These are phyloP conservation scores for Aphis craccivora DNA, from an alignment of 1,140 invertebrate species.

Conservation along the genomic window DNA sequence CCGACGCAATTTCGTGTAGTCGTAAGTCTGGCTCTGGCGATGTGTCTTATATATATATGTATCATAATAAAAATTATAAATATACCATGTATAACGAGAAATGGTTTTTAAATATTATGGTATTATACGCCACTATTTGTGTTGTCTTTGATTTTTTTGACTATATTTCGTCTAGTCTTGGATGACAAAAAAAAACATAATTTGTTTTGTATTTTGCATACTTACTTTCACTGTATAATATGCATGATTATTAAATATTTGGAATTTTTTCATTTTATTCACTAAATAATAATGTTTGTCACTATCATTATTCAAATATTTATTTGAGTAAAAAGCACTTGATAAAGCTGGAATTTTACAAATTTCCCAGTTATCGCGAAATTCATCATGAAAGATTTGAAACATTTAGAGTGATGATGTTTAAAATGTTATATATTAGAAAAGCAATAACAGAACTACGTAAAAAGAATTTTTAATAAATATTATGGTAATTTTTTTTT, in stretches of 20 bases:
- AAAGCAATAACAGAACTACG: not conserved
- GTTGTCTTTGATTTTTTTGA: not conserved
- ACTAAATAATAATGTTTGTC: slow-evolving; percentile 7
- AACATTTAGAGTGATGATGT: not conserved
- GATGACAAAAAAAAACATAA: not conserved
- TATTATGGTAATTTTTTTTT: not conserved
- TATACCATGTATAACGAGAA: not conserved
- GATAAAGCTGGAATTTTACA: not conserved
- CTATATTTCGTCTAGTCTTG: not conserved
- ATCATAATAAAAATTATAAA: not conserved
- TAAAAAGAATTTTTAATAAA: not conserved
- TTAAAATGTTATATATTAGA: not conserved
- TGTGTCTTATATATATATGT: not conserved
- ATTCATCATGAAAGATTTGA: not conserved
- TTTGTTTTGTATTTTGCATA: not conserved
- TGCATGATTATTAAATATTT: not conserved
- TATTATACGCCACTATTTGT: not conserved
- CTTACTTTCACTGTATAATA: not conserved
- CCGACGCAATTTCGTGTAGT: not conserved
- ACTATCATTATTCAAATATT: not conserved
- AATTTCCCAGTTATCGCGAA: not conserved
- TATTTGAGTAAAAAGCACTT: not conserved
- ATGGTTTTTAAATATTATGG: not conserved
- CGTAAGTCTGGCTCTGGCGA: not conserved
- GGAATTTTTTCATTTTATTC: not conserved